A percentile compares a stretch with the other conserved stretches of the same genome.
Conservation (phyloP, 1,140 invertebrate species). For the Laupala kohalensis region DNA sequence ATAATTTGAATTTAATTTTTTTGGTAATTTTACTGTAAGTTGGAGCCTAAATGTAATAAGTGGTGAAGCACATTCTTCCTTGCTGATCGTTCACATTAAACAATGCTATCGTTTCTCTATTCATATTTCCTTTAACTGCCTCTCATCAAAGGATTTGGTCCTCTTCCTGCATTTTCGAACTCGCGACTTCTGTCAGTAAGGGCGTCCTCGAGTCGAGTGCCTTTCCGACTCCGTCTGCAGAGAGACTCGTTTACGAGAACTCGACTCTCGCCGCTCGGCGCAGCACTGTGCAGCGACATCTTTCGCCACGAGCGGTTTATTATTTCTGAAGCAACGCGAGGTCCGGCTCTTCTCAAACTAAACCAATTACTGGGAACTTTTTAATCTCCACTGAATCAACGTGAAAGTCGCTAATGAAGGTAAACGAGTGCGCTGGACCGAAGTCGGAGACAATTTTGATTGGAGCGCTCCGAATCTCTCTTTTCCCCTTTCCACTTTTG, state of each 20-base stretch:
- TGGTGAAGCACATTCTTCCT: no score
- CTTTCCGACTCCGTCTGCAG: neutral
- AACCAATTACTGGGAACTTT: neutral
- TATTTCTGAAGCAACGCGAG: neutral
- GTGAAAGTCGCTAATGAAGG: neutral
- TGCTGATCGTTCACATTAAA: no score
- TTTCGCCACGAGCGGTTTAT: neutral
- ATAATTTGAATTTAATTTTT: no score
- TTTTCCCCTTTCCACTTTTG: neutral
- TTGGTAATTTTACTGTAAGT: no score
- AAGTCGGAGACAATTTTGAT: neutral
- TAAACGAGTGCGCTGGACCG: neutral
- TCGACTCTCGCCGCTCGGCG: no score
- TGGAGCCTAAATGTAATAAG: no score
- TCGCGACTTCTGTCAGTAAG: no score
- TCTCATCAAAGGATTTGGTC: no score
- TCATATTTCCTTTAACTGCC: no score
- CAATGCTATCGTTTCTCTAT: no score
- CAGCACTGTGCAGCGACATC: neutral
- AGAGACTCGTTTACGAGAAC: neutral
- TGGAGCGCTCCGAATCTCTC: neutral
- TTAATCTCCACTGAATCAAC: neutral
- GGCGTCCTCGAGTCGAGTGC: neutral
- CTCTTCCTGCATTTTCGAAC: no score
- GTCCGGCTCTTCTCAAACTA: neutral